A percentile compares a stretch with the other conserved stretches of the same genome.
Conservation (phyloP, 2,888 invertebrate genomes). For the Epistrophella euchroma region DNA sequence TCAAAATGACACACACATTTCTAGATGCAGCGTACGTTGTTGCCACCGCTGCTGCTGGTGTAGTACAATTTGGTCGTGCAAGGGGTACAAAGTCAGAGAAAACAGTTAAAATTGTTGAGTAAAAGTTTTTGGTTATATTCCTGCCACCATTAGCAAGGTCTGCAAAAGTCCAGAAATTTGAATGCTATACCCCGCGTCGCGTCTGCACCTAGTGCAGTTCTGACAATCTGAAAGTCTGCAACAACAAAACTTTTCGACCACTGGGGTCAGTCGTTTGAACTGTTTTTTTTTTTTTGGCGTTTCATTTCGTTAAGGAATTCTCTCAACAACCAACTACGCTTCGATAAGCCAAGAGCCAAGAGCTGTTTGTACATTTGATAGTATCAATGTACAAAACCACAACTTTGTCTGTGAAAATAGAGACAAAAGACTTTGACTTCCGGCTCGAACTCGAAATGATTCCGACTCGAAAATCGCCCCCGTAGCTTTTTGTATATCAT, state of each 20-base stretch:
- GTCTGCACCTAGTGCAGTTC: conserved; percentile 27
- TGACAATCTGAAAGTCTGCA: conserved; percentile 37
- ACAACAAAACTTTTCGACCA: conserved; percentile 40
- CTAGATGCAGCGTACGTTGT: neutral
- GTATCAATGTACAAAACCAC: conserved; percentile 41
- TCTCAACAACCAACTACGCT: conserved; percentile 10
- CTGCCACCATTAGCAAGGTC: conserved; percentile 62
- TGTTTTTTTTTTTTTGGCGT: conserved; percentile 1
- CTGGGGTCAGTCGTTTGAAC: conserved; percentile 5
- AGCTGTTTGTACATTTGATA: conserved; percentile 46
- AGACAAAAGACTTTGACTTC: conserved; percentile 46
- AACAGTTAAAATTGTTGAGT: conserved; percentile 46
- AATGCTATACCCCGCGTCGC: conserved; percentile 11
- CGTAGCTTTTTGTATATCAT: conserved; percentile 25
- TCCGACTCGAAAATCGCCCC: conserved; percentile 5
- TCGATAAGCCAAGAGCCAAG: conserved; percentile 36
- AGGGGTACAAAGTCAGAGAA: conserved; percentile 2
- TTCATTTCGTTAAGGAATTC: neutral
- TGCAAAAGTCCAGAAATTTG: conserved; percentile 50
- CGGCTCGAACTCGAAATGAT: conserved; percentile 18
- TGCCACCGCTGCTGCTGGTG: too few species aligned
- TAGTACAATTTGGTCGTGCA: neutral
- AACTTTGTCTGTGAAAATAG: conserved; percentile 49
- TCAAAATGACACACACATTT: conserved; percentile 42
- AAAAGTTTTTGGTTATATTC: conserved; percentile 57